These are phyloP conservation scores for Dissostichus mawsoni DNA, from an alignment of 2,113 vertebrate genomes.

Conservation along the genomic window DNA sequence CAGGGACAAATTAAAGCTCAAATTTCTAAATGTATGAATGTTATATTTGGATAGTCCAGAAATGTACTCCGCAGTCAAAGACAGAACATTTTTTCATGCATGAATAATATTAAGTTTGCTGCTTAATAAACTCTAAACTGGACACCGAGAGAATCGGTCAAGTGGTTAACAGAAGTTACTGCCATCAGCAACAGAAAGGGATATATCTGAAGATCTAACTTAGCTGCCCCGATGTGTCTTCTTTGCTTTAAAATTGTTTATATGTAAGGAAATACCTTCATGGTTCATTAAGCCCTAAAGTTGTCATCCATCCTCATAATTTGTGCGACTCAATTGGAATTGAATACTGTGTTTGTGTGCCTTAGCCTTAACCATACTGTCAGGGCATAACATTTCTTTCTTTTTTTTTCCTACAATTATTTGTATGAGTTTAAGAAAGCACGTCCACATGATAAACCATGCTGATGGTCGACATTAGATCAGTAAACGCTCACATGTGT, in stretches of 20 bases:
- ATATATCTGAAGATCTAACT: slow-evolving; percentile 46
- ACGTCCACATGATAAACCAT: neutral
- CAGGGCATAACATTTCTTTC: neutral
- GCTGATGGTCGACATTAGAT: neutral
- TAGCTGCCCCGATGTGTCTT: neutral
- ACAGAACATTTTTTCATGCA: slow-evolving; percentile 30
- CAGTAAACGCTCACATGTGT: neutral
- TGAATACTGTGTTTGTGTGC: neutral
- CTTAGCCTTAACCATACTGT: neutral
- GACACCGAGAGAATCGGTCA: slow-evolving; percentile 44
- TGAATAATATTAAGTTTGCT: slow-evolving; percentile 44
- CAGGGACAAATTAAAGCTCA: slow-evolving; percentile 66
- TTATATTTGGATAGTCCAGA: slow-evolving; percentile 26
- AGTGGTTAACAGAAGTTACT: slow-evolving; percentile 21
- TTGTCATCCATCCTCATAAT: slow-evolving; percentile 29
- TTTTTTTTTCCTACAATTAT: neutral
- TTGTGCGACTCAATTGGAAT: slow-evolving; percentile 25
- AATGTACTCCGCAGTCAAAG: slow-evolving; percentile 11
- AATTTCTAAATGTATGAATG: slow-evolving; percentile 47
- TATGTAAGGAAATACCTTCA: slow-evolving; percentile 20
- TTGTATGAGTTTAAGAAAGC: neutral
- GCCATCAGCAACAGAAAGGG: slow-evolving; percentile 19
- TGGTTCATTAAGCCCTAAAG: slow-evolving; percentile 31
- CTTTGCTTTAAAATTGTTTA: slow-evolving; percentile 25
- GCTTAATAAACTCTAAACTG: slow-evolving; percentile 55